Conservation (phyloP, 2,113 vertebrate genomes). For the Ictidomys tridecemlineatus region DNA sequence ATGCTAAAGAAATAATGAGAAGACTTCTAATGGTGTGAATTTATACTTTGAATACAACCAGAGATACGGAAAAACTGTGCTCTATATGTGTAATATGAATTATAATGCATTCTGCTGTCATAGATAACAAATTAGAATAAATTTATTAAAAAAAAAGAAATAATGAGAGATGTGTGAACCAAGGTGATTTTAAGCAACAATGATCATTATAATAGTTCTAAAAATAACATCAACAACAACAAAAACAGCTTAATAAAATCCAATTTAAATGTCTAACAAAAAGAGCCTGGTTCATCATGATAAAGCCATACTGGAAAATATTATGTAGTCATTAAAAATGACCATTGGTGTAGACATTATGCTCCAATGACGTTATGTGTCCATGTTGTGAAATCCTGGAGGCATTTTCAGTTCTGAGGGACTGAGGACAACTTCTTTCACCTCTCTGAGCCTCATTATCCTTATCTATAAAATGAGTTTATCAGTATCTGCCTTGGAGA, state of each 20-base stretch:
- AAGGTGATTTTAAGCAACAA: not conserved
- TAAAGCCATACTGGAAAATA: not conserved
- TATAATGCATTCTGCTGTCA: no score
- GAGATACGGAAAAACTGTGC: no score
- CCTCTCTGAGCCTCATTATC: not conserved
- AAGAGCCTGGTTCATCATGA: not conserved
- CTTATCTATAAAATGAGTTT: not conserved
- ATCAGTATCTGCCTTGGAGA: not conserved
- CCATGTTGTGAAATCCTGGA: not conserved
- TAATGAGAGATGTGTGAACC: not conserved
- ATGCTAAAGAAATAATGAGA: constrained; percentile 15
- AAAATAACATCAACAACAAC: no score
- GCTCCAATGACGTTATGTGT: not conserved
- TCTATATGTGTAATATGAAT: no score
- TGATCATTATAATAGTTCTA: not conserved
- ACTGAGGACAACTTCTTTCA: not conserved
- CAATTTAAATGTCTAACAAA: not conserved
- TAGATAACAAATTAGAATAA: no score
- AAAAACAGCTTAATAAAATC: no score
- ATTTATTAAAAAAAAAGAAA: not conserved
- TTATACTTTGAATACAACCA: no score
- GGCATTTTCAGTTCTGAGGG: not conserved
- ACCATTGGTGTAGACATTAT: not conserved
- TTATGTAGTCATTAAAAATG: not conserved
- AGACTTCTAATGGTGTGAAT: no score